Base-by-base conservation (phyloP, 1,140 invertebrate genomes). In the Pseudomyrmex flavicornis region DNA sequence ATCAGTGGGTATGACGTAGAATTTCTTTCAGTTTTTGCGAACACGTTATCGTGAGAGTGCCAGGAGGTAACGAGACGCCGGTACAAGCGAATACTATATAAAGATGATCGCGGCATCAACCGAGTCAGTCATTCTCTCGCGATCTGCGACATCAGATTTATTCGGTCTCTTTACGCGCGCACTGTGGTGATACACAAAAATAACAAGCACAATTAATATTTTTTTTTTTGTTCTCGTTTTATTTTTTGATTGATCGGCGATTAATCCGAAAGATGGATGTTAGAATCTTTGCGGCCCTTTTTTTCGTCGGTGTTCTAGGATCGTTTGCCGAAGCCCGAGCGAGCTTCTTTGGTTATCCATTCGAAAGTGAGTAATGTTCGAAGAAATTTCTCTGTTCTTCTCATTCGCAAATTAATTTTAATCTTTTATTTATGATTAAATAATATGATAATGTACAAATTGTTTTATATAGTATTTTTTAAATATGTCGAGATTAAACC, bases 81-180 rank as follows among this genome's bases (percentile, higher is more conserved):
- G 77, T 70, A 77, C 69, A 46, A 65, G 59, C 69, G 73, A 90
- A 91, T 85, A 85, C 92, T 94, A 94, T 94, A 94, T 94, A 94
- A 35, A 94, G 93, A 92, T 92, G 89, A 92, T 88, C 89, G 61
- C 20, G 70, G 83, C 87, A 82, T 74, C 73, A 75, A 87, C 82
- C 83, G 84, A 90, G 74, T 90, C 91, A 94, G 92, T 94, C 93
- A 94, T 93, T 94, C 93, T 79, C 70, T 90, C 84, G 73, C 85
- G 85, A 89, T 88, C 92, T 76, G 70, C 88, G 82, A 66, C 84
- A 62, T 52, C 59, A 82, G 20, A 74, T 86, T 79, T 83, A 74
- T 66, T 75, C 66, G 70, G 48, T 68, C 7, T 77, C 82, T 48
- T 26, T 69, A 80, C 46, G 80, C 72, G 73, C 56, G 80, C 76